Evolutionary conservation across 1,140 invertebrate species (phyloP), one percentile per base, ranked within the genome.

Genomic region (Holcopasites calliopsidis): DNA sequence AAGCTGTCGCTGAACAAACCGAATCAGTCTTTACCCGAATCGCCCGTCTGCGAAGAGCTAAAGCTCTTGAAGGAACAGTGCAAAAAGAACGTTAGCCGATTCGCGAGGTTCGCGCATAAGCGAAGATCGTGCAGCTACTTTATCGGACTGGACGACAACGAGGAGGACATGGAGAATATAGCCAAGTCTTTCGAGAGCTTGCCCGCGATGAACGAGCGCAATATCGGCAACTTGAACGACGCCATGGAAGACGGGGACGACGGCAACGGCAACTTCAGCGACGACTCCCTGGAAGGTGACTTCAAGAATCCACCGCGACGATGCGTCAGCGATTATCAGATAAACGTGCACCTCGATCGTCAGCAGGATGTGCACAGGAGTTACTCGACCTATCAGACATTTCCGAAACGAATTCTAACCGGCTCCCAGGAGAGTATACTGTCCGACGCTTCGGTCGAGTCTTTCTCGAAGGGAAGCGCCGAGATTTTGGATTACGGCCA

Each of bases 371-470:
- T 76, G 1, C 71, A 83, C 47, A 84, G 83, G 73, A 87, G 85
- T 40, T 88, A 88, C 65, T 50, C 73, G 1, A 83, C 84, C 52
- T 85, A 80, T 64, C 73, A 85, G 10, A 79, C 72, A 18, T 83
- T 89, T 38, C 78, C 83, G 6, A 85, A 84, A 38, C 84, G 83
- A 10, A 79, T 77, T 1, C 49, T 87, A 0, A 90, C 88, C 10
- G 89, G 94, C 62, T 96, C 95, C 71, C 95, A 96, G 86, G 95
- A 96, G 83, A 96, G 95, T 18, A 92, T 97, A 47, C 88, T 97
- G 2, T 95, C 95, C 1, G 95, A 96, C 78, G 94, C 94, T 0
- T 91, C 89, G 0, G 85, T 89, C 0, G 89, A 90, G 26, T 89
- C 88, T 0, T 90, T 87, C 72, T 90, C 87, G 0, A 90, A 90